Base-by-base conservation (phyloP, 2,888 invertebrate genomes). In the Acleris laterana region DNA sequence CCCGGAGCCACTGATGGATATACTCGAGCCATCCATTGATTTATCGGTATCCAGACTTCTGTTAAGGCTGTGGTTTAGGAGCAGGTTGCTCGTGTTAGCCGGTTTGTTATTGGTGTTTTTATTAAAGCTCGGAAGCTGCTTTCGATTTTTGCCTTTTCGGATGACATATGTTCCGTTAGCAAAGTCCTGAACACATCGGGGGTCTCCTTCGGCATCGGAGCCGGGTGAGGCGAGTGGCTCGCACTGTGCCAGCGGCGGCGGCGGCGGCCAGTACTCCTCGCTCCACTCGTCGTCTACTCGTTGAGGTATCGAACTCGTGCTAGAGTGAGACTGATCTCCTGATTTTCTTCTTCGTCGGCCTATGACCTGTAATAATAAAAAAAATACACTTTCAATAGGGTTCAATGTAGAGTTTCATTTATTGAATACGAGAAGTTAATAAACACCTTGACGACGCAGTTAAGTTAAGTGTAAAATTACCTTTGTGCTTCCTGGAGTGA, bases 91-190 rank as follows among this genome's bases (percentile, higher is more conserved):
- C 2, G 84, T 72, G 63, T 83, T 89, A 22, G 80, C 73, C 69
- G 85, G 79, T 78, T 93, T 93, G 72, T 93, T 94, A 25, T 85
- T 85, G 16, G 94, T 85, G 58, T 93, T 93, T 77, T 93, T 93
- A 71, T 88, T 88, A 74, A 94, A 90, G 71, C 94, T 94, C 4
- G 94, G 94, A 73, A 96, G 84, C 61, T 95, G 94, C 80, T 95
- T 95, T 56, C 96, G 90, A 72, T 95, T 95, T 77, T 96, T 95
- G 57, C 96, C 96, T 70, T 96, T 95, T 52, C 97, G 93, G 69
- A 97, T 96, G 48, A 97, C 95, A 80, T 97, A 97, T n/a, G 97
- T 97, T 38, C 97, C 96, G 69, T 94, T 87, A 3, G 88, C 85
- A 50, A 88, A 74, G 69, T 90, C 91, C 70, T 87, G 87, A 38